phyloP scores from a whole-genome alignment of 2,888 invertebrate genomes.

The Cheilosia soror region DNA sequence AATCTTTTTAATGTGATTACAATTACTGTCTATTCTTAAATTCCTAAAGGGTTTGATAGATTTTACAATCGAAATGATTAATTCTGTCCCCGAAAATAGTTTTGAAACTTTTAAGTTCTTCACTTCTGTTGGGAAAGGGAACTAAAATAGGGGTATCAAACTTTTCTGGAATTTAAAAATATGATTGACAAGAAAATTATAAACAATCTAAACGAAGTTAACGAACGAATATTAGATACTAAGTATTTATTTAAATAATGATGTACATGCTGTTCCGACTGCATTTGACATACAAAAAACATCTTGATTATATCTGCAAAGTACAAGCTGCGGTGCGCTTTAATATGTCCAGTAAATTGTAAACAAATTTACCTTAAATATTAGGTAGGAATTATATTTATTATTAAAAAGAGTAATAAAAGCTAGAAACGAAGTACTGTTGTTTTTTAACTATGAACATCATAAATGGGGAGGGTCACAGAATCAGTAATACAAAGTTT shows the following conservation, averaged over 20 bases:
- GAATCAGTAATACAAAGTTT: too few relatives aligned
- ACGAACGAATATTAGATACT: conserved; percentile 31
- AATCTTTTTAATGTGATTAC: conserved; percentile 24
- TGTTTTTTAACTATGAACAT: background rate
- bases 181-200: background rate
- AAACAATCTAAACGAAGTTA: background rate
- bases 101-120: background rate
- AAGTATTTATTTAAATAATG: conserved; percentile 31
- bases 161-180: conserved; percentile 27
- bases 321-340: conserved; percentile 63
- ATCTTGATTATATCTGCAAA: conserved; percentile 54
- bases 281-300: conserved; percentile 44
- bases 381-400: conserved; percentile 45
- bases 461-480: too few relatives aligned
- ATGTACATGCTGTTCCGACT: conserved; percentile 48
- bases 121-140: background rate
- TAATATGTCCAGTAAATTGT: conserved; percentile 46
- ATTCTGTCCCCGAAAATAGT: background rate
- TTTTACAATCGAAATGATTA: too few relatives aligned
- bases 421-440: conserved; percentile 6
- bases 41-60: conserved; percentile 4
- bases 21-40: conserved; percentile 1
- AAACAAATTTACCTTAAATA: conserved; percentile 40
- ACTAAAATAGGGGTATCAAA: conserved; percentile 6
- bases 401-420: conserved; percentile 55